phyloP scores from a whole-genome alignment of 2,113 vertebrate species.

The Alouatta palliata region DNA sequence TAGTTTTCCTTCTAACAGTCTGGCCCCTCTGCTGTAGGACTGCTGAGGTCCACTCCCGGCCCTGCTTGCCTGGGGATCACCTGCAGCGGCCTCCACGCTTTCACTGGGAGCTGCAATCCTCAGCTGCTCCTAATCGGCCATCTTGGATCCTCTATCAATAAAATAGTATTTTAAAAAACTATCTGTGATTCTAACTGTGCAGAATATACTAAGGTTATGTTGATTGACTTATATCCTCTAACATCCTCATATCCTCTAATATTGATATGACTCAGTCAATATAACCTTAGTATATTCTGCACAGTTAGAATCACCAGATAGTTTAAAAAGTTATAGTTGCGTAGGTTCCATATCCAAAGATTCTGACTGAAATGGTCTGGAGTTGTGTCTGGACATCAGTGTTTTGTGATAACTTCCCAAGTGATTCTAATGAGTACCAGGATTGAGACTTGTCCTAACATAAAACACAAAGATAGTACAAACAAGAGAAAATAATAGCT shows the following conservation, averaged over 20 bases:
- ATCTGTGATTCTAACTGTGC: neutral
- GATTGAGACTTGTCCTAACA: neutral
- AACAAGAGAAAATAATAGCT: neutral
- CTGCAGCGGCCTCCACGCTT: too few species aligned
- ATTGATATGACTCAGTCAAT: neutral
- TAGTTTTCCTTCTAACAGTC: too few species aligned
- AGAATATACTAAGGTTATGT: neutral
- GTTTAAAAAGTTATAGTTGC: neutral
- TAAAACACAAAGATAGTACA: neutral
- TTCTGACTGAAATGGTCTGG: neutral
- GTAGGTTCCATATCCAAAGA: neutral
- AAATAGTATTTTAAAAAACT: slow-evolving; percentile 81
- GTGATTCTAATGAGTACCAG: neutral
- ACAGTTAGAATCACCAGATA: neutral
- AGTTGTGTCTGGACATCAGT: neutral
- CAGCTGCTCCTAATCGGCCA: too few species aligned
- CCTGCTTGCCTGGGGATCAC: too few species aligned
- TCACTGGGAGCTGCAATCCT: too few species aligned
- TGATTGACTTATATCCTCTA: neutral
- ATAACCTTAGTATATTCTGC: neutral
- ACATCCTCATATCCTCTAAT: too few species aligned
- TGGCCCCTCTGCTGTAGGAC: too few species aligned
- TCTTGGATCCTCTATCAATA: too few species aligned
- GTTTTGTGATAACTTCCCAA: neutral
- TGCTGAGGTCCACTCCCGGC: too few species aligned